Percentiles rank a stretch among this genome's conserved stretches.
Conservation (phyloP, 2,888 invertebrate species). For the Microdon myrmicae region DNA sequence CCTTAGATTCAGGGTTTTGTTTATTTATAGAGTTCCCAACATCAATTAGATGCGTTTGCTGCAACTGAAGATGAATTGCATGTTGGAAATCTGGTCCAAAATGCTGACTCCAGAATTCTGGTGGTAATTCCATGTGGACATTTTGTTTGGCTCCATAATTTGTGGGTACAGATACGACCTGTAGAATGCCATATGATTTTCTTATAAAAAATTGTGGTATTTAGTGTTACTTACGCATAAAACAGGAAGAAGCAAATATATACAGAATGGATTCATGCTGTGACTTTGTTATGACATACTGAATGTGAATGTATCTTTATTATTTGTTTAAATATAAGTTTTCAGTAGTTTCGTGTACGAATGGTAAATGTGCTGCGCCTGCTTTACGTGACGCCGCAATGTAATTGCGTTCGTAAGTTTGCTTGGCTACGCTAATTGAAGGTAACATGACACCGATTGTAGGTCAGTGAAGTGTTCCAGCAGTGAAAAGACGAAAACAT, state of each 20-base stretch:
- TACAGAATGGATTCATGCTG: constrained; percentile 22
- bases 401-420: constrained; percentile 17
- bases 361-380: constrained; percentile 13
- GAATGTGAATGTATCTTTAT: constrained; percentile 11
- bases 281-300: constrained; percentile 34
- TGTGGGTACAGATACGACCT: constrained; percentile 28
- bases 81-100: constrained; percentile 62
- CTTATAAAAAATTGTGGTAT: not conserved
- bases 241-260: constrained; percentile 21
- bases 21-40: constrained; percentile 8
- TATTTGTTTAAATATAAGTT: constrained; percentile 36
- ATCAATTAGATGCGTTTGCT: constrained; percentile 23
- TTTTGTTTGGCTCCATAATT: constrained; percentile 1
- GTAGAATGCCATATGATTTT: too few relatives aligned
- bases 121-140: constrained; percentile 24
- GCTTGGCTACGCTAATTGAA: constrained; percentile 13
- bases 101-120: constrained; percentile 61
- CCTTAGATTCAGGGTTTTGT: not conserved
- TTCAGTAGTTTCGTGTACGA: constrained; percentile 1
- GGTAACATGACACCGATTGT: constrained; percentile 20
- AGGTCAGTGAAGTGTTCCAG: too few relatives aligned
- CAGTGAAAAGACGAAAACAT: too few relatives aligned
- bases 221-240: constrained; percentile 24
- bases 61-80: constrained; percentile 60
- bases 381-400: constrained; percentile 34